Conservation (phyloP, 2,113 vertebrate species). For the Cyrtonyx montezumae region DNA sequence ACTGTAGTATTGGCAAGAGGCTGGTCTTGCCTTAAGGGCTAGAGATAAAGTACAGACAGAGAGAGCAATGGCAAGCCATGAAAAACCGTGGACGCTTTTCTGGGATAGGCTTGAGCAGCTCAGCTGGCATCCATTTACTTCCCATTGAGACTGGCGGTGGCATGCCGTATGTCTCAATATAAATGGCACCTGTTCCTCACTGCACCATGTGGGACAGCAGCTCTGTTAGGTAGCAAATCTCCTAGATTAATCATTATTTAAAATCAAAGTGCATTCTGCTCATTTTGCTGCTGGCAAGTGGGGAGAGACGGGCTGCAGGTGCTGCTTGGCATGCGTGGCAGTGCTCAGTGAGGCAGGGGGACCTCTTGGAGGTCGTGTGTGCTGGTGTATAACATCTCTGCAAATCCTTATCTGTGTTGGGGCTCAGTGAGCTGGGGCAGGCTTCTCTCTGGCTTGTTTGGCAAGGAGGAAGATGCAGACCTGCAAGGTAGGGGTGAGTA, state of each 20-base stretch:
- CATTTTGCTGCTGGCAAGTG: rapidly evolving
- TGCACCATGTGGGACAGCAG: background rate
- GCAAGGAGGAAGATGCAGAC: background rate
- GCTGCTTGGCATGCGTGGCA: background rate
- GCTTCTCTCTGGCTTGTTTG: background rate
- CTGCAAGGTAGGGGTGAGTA: background rate
- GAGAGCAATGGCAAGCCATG: background rate
- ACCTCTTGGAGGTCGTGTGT: background rate
- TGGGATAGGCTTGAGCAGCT: background rate
- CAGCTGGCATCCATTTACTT: background rate
- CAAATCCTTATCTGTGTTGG: background rate
- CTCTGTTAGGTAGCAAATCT: constrained; percentile 1
- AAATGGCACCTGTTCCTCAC: background rate
- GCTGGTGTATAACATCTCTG: background rate
- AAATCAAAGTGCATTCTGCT: background rate
- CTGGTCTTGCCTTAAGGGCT: constrained; percentile 11
- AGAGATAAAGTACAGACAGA: background rate
- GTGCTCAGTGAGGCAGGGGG: background rate
- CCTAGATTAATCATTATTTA: background rate
- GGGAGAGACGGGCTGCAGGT: background rate
- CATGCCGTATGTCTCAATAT: background rate
- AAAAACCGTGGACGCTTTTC: background rate
- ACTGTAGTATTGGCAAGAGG: background rate
- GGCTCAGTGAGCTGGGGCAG: background rate
- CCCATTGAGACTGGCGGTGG: background rate